Conservation (phyloP, 2,888 invertebrate genomes). For the Mycalesis mineus region DNA sequence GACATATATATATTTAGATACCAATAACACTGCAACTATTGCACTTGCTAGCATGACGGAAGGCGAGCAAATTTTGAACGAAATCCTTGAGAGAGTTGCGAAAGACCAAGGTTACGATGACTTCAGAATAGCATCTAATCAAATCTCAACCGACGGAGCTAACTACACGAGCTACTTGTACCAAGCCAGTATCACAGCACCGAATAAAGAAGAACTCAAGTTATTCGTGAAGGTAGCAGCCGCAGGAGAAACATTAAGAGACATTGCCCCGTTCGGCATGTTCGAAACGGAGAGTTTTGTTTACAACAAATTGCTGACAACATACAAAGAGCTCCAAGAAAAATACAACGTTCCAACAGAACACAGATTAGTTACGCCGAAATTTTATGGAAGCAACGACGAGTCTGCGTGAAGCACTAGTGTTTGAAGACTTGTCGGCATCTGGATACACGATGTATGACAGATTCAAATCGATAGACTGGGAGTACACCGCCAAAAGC, state of each 20-base stretch:
- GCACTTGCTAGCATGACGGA: constrained; percentile 32
- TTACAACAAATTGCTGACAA: constrained; percentile 32
- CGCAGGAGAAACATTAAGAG: constrained; percentile 31
- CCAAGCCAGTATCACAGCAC: constrained; percentile 35
- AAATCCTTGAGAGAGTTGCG: constrained; percentile 37
- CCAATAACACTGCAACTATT: background rate
- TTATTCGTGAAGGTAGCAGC: constrained; percentile 32
- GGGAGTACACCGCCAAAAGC: constrained; percentile 39
- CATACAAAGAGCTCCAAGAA: constrained; percentile 33
- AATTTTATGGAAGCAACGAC: constrained; percentile 30
- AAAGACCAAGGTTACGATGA: constrained; percentile 35
- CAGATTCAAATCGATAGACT: constrained; percentile 36
- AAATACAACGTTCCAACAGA: constrained; percentile 31
- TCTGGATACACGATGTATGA: constrained; percentile 35
- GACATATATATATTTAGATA: background rate
- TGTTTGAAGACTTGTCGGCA: constrained; percentile 38
- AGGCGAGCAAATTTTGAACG: constrained; percentile 29
- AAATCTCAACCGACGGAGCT: constrained; percentile 42
- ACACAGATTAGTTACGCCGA: constrained; percentile 34
- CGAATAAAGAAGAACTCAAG: constrained; percentile 31
- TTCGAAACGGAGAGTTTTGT: constrained; percentile 34
- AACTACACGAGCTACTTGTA: constrained; percentile 46
- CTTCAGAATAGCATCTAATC: constrained; percentile 32
- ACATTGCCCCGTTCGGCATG: constrained; percentile 14
- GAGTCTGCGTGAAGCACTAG: constrained; percentile 33